Evolutionary conservation across 2,113 vertebrate species (phyloP), one percentile per base, ranked within the genome.

Genomic region (Chitala chitala): DNA sequence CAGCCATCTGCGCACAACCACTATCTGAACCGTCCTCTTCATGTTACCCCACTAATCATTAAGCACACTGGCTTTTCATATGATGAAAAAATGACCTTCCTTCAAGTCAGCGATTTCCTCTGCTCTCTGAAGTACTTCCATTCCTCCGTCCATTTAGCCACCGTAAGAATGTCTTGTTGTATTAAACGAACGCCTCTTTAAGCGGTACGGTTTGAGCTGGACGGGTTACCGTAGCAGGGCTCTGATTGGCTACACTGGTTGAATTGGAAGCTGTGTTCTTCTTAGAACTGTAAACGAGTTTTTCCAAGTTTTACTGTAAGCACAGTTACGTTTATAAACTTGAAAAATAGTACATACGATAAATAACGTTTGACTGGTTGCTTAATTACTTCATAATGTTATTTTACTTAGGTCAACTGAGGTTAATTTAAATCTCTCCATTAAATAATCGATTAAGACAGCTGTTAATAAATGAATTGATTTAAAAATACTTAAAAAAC

Each of bases 141-240:
- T 82, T 71, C 73, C 78, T 33, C 36, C 50, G 71, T 69, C 82
- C 83, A 81, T 64, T 79, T 78, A 74, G 71, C 68, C 82, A 76
- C 71, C 70, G 78, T 78, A 78, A 80, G 78, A 80, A 82, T 69
- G 46, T 26, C 8, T 24, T 3, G 33, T 33, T 3, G 51, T 59
- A 66, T 50, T 54, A 54, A 42, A 58, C 58, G 76, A 78, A 83
- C 51, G 75, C 75, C 64, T 79, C 53, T 82, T n/a, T 80, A 31
- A 83, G 79, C 59, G 65, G 51, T n/a, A 31, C 22, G 54, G 51
- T 84, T 84, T 86, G 88, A 80, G 78, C 85, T 76, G 70, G 13
- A 48, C 10, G 64, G 3, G 10, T 76, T 80, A 70, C 89, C 89
- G 87, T 89, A 88, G 81, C 5, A 33, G 9, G 6, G 66, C 51